Conservation (phyloP, 2,113 vertebrate genomes). For the Vicugna pacos region DNA sequence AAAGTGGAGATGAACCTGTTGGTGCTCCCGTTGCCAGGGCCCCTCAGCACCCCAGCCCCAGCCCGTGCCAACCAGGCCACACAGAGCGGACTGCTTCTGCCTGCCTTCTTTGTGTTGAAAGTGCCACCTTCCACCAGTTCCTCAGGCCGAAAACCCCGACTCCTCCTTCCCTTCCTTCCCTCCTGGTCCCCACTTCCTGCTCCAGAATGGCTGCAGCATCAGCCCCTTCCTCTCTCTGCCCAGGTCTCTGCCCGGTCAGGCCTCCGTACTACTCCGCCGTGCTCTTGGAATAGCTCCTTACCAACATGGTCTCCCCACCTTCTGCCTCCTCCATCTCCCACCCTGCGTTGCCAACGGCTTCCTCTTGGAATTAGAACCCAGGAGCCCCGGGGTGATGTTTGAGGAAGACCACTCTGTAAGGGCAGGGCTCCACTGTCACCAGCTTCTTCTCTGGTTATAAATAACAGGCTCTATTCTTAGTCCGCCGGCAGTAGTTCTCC, state of each 20-base stretch:
- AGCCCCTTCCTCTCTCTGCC: neutral
- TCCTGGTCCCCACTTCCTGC: neutral
- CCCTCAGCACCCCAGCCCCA: neutral
- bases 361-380: slow-evolving; percentile 28
- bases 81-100: neutral
- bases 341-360: accelerated
- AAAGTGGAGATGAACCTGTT: neutral
- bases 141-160: neutral
- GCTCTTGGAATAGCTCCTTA: neutral
- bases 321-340: neutral
- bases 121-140: neutral
- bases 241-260: neutral
- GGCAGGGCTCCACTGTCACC: slow-evolving; percentile 66
- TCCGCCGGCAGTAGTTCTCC: slow-evolving; percentile 62
- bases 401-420: slow-evolving; percentile 54
- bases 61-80: neutral
- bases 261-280: neutral
- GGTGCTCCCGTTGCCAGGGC: neutral
- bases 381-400: neutral
- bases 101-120: neutral
- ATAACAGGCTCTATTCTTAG: slow-evolving; percentile 86
- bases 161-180: neutral
- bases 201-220: neutral
- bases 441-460: slow-evolving; percentile 79
- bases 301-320: neutral